A percentile compares a stretch with the other conserved stretches of the same genome.
Conservation (phyloP, 2,113 vertebrate genomes). For the Poicephalus meyeri region DNA sequence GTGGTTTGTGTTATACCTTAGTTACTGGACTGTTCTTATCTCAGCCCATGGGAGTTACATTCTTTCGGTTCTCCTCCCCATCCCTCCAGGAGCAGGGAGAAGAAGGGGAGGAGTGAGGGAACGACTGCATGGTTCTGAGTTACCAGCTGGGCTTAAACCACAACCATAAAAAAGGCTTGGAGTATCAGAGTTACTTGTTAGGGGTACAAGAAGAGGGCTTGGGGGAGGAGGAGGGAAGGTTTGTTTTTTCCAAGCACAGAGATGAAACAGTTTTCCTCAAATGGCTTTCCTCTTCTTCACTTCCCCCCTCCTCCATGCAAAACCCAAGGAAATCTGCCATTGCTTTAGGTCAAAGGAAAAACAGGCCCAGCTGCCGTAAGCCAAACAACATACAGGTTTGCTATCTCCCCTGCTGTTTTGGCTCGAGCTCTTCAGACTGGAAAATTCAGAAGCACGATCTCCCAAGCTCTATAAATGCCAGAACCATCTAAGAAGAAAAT, state of each 20-base stretch:
- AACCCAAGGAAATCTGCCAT: constrained; percentile 55
- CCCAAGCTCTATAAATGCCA: constrained; percentile 69
- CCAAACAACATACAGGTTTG: constrained; percentile 67
- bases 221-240: background rate
- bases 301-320: background rate
- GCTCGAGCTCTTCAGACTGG: constrained; percentile 63
- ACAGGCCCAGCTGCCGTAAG: constrained; percentile 63
- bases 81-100: no score
- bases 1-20: no score
- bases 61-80: no score
- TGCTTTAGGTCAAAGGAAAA: constrained; percentile 71
- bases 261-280: background rate
- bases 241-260: background rate
- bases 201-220: background rate
- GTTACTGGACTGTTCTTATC: no score
- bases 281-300: background rate
- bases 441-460: constrained; percentile 70
- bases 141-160: no score
- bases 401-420: constrained; percentile 66
- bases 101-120: no score
- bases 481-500: constrained; percentile 70
- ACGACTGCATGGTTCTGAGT: no score
- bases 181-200: background rate
- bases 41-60: no score
- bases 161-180: background rate